These are phyloP conservation scores for Phyllotreta cruciferae DNA, from an alignment of 2,888 invertebrate species.

Conservation along the genomic window DNA sequence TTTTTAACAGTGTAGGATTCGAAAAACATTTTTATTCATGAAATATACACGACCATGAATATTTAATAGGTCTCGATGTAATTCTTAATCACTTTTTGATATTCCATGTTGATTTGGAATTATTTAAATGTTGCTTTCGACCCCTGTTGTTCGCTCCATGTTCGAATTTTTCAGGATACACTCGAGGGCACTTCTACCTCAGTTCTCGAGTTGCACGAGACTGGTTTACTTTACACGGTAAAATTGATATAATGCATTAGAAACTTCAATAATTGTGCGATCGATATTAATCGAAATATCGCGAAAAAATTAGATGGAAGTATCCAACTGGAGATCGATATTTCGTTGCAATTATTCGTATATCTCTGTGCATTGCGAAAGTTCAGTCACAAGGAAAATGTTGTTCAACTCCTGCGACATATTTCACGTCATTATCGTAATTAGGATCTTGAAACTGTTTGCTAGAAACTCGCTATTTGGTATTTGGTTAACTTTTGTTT, in stretches of 20 bases:
- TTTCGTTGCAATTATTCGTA: neutral
- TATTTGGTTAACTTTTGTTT: slow-evolving; percentile 29
- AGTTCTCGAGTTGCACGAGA: slow-evolving; percentile 19
- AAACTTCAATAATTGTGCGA: neutral
- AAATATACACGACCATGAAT: slow-evolving; percentile 16
- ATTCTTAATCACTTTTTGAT: slow-evolving; percentile 31
- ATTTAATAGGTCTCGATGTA: slow-evolving; percentile 27
- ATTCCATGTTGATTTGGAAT: slow-evolving; percentile 32
- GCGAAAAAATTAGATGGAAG: too few relatives aligned
- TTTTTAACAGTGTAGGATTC: slow-evolving; percentile 23
- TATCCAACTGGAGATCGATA: too few relatives aligned
- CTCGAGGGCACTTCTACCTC: slow-evolving; percentile 20
- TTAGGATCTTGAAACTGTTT: slow-evolving; percentile 31
- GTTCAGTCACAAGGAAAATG: slow-evolving; percentile 30
- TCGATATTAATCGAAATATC: too few relatives aligned
- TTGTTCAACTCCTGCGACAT: slow-evolving; percentile 29
- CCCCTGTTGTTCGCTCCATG: slow-evolving; percentile 30
- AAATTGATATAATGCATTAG: neutral
- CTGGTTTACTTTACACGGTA: neutral
- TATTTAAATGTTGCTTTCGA: slow-evolving; percentile 30
- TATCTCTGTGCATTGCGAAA: slow-evolving; percentile 24
- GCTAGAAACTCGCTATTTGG: slow-evolving; percentile 17
- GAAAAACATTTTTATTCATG: slow-evolving; percentile 26
- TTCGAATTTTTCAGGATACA: slow-evolving; percentile 31
- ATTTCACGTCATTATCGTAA: slow-evolving; percentile 31